These are phyloP conservation scores for Achroia grisella DNA, from an alignment of 1,140 invertebrate genomes.

Conservation along the genomic window DNA sequence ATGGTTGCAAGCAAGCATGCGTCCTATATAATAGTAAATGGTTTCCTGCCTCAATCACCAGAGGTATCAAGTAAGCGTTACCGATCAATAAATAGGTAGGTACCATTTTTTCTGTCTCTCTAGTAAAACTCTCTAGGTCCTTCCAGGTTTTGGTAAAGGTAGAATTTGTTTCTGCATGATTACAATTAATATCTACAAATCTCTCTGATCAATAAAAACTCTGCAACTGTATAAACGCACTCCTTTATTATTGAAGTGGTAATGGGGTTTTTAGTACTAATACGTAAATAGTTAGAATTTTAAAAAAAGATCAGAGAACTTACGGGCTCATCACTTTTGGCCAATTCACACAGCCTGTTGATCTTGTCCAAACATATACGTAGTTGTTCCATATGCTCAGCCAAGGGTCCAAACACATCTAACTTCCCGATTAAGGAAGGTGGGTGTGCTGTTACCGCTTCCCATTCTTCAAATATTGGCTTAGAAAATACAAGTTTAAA, in stretches of 20 bases:
- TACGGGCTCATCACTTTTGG: conserved; percentile 29
- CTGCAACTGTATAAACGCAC: not conserved
- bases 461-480: conserved; percentile 43
- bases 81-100: no score
- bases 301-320: no score
- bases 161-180: no score
- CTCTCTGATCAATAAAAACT: no score
- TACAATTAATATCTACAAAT: no score
- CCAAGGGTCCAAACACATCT: conserved; percentile 32
- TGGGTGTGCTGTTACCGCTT: conserved; percentile 39
- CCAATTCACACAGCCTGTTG: conserved; percentile 29
- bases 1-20: no score
- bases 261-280: not conserved
- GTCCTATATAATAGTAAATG: no score
- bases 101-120: no score
- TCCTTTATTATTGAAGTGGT: not conserved
- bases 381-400: conserved; percentile 52
- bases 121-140: no score
- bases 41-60: no score
- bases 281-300: not conserved
- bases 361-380: conserved; percentile 50
- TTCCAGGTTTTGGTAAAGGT: no score
- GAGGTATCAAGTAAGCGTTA: no score
- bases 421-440: conserved; percentile 48
- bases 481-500: conserved; percentile 8